Evolutionary conservation across 2,113 vertebrate genomes (phyloP), one percentile per base, ranked within the genome.

Genomic region (Chamaea fasciata): DNA sequence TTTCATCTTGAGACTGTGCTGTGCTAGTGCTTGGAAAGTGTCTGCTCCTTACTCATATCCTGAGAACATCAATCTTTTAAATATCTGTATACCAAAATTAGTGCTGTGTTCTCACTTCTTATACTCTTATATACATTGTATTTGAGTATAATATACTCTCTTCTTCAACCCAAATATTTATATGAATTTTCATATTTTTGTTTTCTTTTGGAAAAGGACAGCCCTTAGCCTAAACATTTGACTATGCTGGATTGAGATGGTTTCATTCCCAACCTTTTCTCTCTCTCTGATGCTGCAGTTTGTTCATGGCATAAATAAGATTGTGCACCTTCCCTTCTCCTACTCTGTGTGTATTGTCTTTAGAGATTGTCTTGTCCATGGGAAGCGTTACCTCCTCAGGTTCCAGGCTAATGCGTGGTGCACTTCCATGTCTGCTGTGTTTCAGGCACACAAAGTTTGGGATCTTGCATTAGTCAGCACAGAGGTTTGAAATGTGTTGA

Each of bases 391-490:
- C 41, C 20, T 83, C 30, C 19, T 78, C 53, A 20, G 10, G 3
- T 33, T 82, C 27, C 16, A 57, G 84, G 15, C 30, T 83, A 59
- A 63, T 10, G 15, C 3, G 5, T 35, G 22, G 23, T 23, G 35
- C 23, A 28, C 68, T 77, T 69, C 15, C 15, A 12, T 35, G 13
- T 71, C 37, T 71, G 6, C 22, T 11, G 2, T 8, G 31, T 37
- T 24, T 60, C 30, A 75, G 27, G 35, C 17, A 41, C 37, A 8
- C 18, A 11, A 21, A n/a, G 4, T 57, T 41, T 53, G 31, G n/a
- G 2, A 1, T 37, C 28, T 80, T 75, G 16, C 0, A 0, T 52
- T 60, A 64, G 77, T 47, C 57, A 68, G 30, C 1, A 1, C 41
- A 79, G 47, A 41, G 9, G 9, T 94, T 87, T 71, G 30, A 74